Percentiles rank a stretch among this genome's conserved stretches.
Conservation (phyloP, 2,113 vertebrate species). For the Oryctolagus cuniculus region mOryCun1.1 NC_091443.1:6215001-6215500, state of each 20-base stretch:
- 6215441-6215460: constrained; percentile 92
- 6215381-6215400: constrained; percentile 94
- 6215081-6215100: constrained; percentile 88
- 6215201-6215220: constrained; percentile 99
- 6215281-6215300: constrained; percentile 98
- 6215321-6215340: constrained; percentile 96
- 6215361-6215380: constrained; percentile 98
- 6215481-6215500: constrained; percentile 89
- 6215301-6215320: constrained; percentile 99
- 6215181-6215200: constrained; percentile 95
- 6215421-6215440: constrained; percentile 95
- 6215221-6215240: constrained; percentile 98
- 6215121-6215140: constrained; percentile 92
- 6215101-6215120: constrained; percentile 89
- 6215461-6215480: constrained; percentile 92
- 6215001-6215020: constrained; percentile 76
- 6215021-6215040: constrained; percentile 54
- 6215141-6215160: constrained; percentile 92
- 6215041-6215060: constrained; percentile 85
- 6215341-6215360: constrained; percentile 99
- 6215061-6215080: constrained; percentile 84
- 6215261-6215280: constrained; percentile 95
- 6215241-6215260: constrained; percentile 96
- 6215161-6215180: constrained; percentile 95
- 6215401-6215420: constrained; percentile 92